phyloP scores from a whole-genome alignment of 2,888 invertebrate genomes.

The Alloplasta piceator region DNA sequence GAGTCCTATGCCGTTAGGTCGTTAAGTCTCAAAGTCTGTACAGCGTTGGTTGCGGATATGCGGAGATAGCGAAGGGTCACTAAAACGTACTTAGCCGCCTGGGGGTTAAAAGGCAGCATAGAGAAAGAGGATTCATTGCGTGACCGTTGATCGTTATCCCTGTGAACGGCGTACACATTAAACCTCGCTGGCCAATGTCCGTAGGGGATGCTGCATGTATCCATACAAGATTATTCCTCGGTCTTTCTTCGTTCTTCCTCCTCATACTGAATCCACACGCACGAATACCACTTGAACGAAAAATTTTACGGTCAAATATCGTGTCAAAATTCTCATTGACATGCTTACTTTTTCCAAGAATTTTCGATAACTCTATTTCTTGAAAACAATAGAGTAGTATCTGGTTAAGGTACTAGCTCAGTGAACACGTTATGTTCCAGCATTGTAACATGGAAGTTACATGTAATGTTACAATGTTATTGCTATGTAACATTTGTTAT shows the following conservation, averaged over 20 bases:
- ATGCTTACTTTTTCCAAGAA: too few species aligned
- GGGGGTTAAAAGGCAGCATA: slow-evolving; percentile 67
- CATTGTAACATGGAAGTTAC: too few species aligned
- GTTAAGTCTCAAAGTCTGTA: slow-evolving; percentile 55
- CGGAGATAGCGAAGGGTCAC: slow-evolving; percentile 70
- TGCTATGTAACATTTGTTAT: too few species aligned
- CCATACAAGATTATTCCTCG: not conserved
- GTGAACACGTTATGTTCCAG: too few species aligned
- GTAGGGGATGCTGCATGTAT: slow-evolving; percentile 39
- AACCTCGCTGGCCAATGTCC: slow-evolving; percentile 57
- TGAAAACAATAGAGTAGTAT: too few species aligned
- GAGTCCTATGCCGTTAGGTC: slow-evolving; percentile 41
- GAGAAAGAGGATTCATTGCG: slow-evolving; percentile 76
- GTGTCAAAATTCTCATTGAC: too few species aligned
- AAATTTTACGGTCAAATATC: too few species aligned
- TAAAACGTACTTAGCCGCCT: slow-evolving; percentile 75
- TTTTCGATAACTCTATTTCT: too few species aligned
- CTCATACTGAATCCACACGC: not conserved
- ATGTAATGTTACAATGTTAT: too few species aligned
- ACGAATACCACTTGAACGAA: not conserved
- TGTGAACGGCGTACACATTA: slow-evolving; percentile 69
- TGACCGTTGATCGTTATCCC: slow-evolving; percentile 80
- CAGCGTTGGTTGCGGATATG: slow-evolving; percentile 36
- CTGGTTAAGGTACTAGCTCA: too few species aligned
- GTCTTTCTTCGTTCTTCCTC: slow-evolving; percentile 22